Evolutionary conservation across 2,113 vertebrate species (phyloP).

Genomic region (Petrocephalus zakoni): DNA sequence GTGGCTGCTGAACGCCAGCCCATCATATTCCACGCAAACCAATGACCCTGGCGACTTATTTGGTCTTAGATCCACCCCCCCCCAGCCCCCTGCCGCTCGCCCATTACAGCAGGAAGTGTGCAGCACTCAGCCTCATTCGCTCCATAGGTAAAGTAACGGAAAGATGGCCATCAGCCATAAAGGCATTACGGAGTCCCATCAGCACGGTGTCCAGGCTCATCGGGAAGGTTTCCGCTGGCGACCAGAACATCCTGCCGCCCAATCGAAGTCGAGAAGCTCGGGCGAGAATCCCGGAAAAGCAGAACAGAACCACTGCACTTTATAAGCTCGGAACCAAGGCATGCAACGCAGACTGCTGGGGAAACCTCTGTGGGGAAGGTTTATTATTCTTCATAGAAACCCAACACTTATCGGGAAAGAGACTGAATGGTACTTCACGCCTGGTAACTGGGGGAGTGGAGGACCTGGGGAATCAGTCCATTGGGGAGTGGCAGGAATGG

Average conservation of each 20-base stretch:
- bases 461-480: background rate
- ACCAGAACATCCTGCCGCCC: background rate
- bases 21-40: too few species aligned
- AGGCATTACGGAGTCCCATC: background rate
- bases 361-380: background rate
- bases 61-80: background rate
- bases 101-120: background rate
- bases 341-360: background rate
- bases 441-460: background rate
- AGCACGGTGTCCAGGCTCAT: background rate
- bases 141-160: constrained; percentile 9
- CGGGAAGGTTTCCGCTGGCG: background rate
- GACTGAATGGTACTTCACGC: background rate
- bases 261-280: background rate
- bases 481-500: background rate
- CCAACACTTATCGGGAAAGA: background rate
- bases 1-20: too few species aligned
- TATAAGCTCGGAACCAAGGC: background rate
- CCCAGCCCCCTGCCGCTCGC: background rate
- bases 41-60: background rate
- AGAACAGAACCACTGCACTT: background rate
- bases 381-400: background rate
- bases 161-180: constrained; percentile 3
- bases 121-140: background rate
- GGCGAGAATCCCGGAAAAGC: background rate